Percentiles rank a stretch among this genome's conserved stretches.
These are phyloP conservation scores for Calyptommatus sinebrachiatus DNA, from an alignment of 2,113 vertebrate genomes.

Conservation along the genomic window DNA sequence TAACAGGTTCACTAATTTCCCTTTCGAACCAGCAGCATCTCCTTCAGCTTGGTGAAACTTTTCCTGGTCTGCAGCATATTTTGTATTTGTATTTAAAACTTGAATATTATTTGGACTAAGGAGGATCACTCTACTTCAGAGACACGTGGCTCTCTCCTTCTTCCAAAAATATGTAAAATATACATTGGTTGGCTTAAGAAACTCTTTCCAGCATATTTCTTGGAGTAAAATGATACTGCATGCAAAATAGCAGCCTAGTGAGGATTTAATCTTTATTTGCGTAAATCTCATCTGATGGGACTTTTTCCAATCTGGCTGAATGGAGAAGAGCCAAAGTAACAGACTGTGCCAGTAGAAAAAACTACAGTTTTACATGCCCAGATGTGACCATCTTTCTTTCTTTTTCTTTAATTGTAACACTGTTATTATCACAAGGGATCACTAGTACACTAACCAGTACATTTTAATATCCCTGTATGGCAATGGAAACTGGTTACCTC, in stretches of 20 bases:
- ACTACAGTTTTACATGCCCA: not conserved
- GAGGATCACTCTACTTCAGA: no score
- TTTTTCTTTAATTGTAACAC: constrained; percentile 11
- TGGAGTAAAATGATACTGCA: not conserved
- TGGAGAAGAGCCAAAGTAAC: constrained; percentile 29
- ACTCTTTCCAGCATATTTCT: not conserved
- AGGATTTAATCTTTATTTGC: constrained; percentile 25
- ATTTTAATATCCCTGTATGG: constrained; percentile 27
- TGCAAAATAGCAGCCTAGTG: not conserved
- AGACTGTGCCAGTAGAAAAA: not conserved
- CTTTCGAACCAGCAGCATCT: no score
- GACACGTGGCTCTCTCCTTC: constrained; percentile 7
- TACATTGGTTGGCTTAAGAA: not conserved
- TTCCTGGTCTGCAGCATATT: no score
- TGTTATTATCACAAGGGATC: constrained; percentile 21
- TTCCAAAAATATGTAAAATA: constrained; percentile 34
- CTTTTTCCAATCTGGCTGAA: constrained; percentile 6
- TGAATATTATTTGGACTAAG: no score
- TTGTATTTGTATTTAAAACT: no score
- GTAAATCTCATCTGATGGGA: constrained; percentile 21
- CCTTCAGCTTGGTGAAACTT: no score
- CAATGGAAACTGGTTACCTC: constrained; percentile 26
- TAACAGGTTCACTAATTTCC: no score
- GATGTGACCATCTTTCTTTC: constrained; percentile 24
- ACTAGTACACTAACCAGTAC: not conserved